A percentile compares a stretch with the other conserved stretches of the same genome.
These are phyloP conservation scores for Galleria mellonella DNA, from an alignment of 1,140 invertebrate species.

Conservation along the genomic window DNA sequence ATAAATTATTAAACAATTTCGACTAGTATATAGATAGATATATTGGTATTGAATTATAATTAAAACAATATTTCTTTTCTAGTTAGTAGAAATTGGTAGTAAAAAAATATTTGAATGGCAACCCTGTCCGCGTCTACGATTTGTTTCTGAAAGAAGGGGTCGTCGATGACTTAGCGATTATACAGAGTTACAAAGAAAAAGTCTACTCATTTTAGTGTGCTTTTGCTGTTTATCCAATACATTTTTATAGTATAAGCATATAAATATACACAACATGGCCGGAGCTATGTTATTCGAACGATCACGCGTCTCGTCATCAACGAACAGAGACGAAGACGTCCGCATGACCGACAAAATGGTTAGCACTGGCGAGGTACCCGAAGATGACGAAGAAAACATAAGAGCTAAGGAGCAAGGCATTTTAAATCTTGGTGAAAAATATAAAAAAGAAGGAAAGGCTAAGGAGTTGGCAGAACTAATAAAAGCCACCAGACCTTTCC, in stretches of 20 bases:
- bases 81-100: no score
- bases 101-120: slow-evolving; percentile 16
- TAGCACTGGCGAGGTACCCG: slow-evolving; percentile 79
- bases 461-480: slow-evolving; percentile 96
- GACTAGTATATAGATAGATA: no score
- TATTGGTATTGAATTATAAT: no score
- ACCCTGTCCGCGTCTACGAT: slow-evolving; percentile 63
- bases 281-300: slow-evolving; percentile 90
- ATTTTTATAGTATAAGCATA: slow-evolving; percentile 52
- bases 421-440: slow-evolving; percentile 89
- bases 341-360: slow-evolving; percentile 82
- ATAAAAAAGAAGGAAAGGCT: slow-evolving; percentile 94
- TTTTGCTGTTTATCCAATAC: slow-evolving; percentile 46
- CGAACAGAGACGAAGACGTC: slow-evolving; percentile 82
- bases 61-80: no score
- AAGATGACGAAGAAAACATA: slow-evolving; percentile 90
- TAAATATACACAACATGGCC: slow-evolving; percentile 81
- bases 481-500: slow-evolving; percentile 94
- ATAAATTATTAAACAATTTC: no score
- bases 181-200: slow-evolving; percentile 71
- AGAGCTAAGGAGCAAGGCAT: slow-evolving; percentile 93
- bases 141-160: slow-evolving; percentile 67
- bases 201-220: slow-evolving; percentile 52
- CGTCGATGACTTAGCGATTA: slow-evolving; percentile 72
- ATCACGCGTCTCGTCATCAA: slow-evolving; percentile 80